phyloP scores from a whole-genome alignment of 1,140 invertebrate species.

The Achroia grisella region DNA sequence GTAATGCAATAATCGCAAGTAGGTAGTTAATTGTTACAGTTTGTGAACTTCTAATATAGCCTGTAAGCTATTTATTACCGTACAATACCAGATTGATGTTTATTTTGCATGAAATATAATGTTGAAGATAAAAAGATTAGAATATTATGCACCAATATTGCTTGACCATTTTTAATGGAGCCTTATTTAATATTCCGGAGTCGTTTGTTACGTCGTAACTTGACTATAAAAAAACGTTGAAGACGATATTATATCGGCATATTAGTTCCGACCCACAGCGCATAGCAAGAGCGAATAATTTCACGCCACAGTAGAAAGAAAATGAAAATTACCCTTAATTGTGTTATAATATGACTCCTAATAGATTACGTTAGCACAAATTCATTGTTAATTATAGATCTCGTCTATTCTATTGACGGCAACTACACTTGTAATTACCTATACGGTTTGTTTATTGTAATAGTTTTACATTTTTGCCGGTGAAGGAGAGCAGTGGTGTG shows the following conservation, averaged over 20 bases:
- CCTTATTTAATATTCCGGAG: too few species aligned
- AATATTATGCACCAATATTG: neutral
- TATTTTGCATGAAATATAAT: too few species aligned
- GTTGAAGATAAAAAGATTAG: neutral
- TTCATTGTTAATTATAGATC: constrained; percentile 37
- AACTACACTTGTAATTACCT: constrained; percentile 19
- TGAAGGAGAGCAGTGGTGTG: neutral
- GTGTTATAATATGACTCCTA: constrained; percentile 48
- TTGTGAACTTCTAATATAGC: too few species aligned
- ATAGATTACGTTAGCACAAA: constrained; percentile 47
- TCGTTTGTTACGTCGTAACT: too few species aligned
- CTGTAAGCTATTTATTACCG: too few species aligned
- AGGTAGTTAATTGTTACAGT: too few species aligned
- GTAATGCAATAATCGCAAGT: too few species aligned
- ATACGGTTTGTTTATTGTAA: constrained; percentile 19
- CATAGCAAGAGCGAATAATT: constrained; percentile 27
- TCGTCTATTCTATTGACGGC: constrained; percentile 25
- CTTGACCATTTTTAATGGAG: too few species aligned
- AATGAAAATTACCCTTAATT: constrained; percentile 46
- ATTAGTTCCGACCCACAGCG: constrained; percentile 37
- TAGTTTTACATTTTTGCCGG: constrained; percentile 5
- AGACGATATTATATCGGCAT: constrained; percentile 2
- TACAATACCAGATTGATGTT: too few species aligned
- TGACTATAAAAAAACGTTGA: too few species aligned
- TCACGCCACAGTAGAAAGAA: constrained; percentile 40